Conservation (phyloP, 2,797 vertebrate genomes). For the Parambassis ranga region DNA sequence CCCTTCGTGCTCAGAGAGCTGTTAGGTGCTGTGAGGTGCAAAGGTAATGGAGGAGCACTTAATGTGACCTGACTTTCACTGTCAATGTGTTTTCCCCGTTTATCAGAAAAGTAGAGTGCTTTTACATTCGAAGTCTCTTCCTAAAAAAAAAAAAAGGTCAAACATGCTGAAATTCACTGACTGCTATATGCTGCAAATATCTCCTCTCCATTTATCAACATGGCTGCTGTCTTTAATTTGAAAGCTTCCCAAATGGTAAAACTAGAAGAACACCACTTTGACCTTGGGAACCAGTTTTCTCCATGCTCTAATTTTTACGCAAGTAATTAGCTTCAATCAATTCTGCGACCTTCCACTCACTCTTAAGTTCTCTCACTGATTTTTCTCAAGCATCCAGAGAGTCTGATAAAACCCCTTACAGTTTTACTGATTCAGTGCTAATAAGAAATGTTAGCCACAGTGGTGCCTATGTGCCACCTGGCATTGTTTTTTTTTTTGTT, state of each 20-base stretch:
- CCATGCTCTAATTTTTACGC: slow-evolving; percentile 15
- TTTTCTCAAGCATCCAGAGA: background rate
- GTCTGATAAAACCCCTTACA: background rate
- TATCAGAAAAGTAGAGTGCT: slow-evolving; percentile 5
- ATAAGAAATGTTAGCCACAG: slow-evolving; percentile 18
- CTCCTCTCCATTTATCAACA: background rate
- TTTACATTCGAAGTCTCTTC: slow-evolving; percentile 7
- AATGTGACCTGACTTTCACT: slow-evolving; percentile 20
- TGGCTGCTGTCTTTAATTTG: background rate
- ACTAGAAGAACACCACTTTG: background rate
- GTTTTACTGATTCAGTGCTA: slow-evolving; percentile 26
- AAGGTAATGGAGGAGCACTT: slow-evolving; percentile 37
- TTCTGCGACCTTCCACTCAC: slow-evolving; percentile 22
- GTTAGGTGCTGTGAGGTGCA: slow-evolving; percentile 23
- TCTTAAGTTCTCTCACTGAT: background rate
- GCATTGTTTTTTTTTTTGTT: slow-evolving; percentile 43
- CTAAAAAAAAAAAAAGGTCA: slow-evolving; percentile 9
- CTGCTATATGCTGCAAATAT: background rate
- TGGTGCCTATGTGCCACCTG: slow-evolving; percentile 25
- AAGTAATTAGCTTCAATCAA: slow-evolving; percentile 31
- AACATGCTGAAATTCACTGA: background rate
- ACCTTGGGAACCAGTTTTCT: slow-evolving; percentile 20
- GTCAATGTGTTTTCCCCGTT: slow-evolving; percentile 25
- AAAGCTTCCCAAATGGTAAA: background rate
- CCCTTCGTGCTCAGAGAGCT: slow-evolving; percentile 3